A percentile compares a stretch with the other conserved stretches of the same genome.
Evolutionary conservation across 2,113 vertebrate species (phyloP).

Genomic region (Pelecanus crispus): DNA sequence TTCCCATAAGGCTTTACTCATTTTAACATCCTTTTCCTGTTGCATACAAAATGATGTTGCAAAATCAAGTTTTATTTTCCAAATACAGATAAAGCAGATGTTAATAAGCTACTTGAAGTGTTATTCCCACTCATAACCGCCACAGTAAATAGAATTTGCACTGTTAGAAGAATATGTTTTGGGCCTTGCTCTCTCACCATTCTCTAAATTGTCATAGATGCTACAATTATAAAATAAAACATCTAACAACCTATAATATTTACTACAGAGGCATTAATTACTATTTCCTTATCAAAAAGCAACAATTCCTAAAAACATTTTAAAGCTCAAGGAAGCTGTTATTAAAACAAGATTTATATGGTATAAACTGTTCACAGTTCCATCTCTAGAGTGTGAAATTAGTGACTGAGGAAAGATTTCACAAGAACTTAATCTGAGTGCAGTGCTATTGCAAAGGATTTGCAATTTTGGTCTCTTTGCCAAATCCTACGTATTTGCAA

Average conservation of each 20-base stretch:
- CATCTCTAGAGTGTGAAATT: constrained; percentile 48
- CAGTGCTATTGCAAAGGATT: not conserved
- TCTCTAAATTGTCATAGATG: not conserved
- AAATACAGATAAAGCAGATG: not conserved
- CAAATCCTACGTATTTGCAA: constrained; percentile 50
- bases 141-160: not conserved
- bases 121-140: not conserved
- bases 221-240: not conserved
- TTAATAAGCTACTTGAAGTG: not conserved
- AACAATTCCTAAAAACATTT: not conserved
- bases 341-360: constrained; percentile 39
- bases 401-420: constrained; percentile 53
- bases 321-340: constrained; percentile 25
- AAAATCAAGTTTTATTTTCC: not conserved
- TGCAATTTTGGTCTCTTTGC: not conserved
- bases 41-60: not conserved
- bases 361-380: constrained; percentile 10
- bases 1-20: not conserved
- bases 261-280: not conserved
- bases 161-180: not conserved
- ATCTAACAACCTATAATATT: not conserved
- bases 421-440: constrained; percentile 29
- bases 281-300: constrained; percentile 16
- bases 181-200: not conserved
- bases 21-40: not conserved